Conservation (phyloP, 2,113 vertebrate genomes). For the Triplophysa dalaica region DNA sequence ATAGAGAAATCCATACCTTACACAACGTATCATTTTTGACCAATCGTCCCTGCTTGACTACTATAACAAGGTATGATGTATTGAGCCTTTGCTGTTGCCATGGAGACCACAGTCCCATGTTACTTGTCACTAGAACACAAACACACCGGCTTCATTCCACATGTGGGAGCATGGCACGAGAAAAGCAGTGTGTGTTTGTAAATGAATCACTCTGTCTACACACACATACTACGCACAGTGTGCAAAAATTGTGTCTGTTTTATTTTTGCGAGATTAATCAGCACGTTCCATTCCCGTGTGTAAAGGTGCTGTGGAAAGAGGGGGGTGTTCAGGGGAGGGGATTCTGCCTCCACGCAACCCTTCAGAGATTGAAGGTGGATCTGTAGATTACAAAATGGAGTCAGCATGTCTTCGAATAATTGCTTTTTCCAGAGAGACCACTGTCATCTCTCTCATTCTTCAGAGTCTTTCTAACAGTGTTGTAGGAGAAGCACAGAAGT, state of each 20-base stretch:
- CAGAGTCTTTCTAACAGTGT: constrained; percentile 10
- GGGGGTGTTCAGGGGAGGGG: constrained; percentile 35
- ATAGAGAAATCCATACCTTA: constrained; percentile 32
- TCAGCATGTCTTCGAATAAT: constrained; percentile 61
- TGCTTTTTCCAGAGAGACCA: constrained; percentile 50
- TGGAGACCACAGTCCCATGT: constrained; percentile 82
- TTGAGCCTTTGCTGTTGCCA: constrained; percentile 84
- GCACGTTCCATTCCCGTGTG: constrained; percentile 47
- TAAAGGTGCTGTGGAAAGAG: constrained; percentile 33
- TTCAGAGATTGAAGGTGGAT: constrained; percentile 61
- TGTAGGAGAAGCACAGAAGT: background rate
- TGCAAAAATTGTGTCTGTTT: constrained; percentile 53
- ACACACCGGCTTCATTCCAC: constrained; percentile 79
- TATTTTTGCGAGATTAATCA: constrained; percentile 52
- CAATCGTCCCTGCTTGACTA: constrained; percentile 79
- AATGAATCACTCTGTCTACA: background rate
- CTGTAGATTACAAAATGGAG: constrained; percentile 58
- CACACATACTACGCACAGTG: constrained; percentile 36
- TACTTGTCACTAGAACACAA: constrained; percentile 87
- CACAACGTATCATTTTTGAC: constrained; percentile 79
- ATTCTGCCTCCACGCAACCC: constrained; percentile 43
- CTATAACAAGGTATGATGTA: constrained; percentile 86
- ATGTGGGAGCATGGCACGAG: constrained; percentile 67
- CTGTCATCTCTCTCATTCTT: constrained; percentile 40
- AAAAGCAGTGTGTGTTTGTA: constrained; percentile 26